Base-by-base conservation (phyloP, 2,888 invertebrate species). In the Autographa gamma region DNA sequence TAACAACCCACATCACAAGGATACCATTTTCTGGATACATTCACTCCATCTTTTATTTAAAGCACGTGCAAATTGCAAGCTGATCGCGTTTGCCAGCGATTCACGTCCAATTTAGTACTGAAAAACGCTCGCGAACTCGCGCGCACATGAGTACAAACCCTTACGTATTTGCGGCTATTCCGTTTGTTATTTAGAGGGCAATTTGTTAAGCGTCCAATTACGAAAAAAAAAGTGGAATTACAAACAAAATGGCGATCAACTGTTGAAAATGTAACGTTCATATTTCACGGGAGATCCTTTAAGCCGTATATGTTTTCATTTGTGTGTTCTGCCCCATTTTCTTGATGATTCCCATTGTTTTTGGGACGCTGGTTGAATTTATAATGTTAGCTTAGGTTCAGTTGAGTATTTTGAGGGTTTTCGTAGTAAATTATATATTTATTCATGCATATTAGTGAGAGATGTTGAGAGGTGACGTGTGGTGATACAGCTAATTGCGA, bases 151-250 rank as follows among this genome's bases (percentile, higher is more conserved):
- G 58, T 6, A 38, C 61, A 7, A 60, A 41, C 71, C 77, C 41
- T 71, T 63, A 79, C 41, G 32, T 63, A 64, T 59, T 34, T 31
- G 60, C 11, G 60, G 71, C 63, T 68, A 80, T 73, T 68, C 69
- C 66, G 78, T 77, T 79, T 76, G 86, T 89, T 80, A 82, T 82
- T 84, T 78, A 73, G 71, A 75, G 79, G 73, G 88, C 89, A 90
- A 91, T 91, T 89, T 90, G 88, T 89, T 89, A 90, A 88, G 84
- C 83, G 87, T 82, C 83, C 89, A 90, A 91, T 91, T 90, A 90
- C 86, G 79, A 74, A 76, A 77, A 85, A 87, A 86, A 85, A 84
- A 79, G 70, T 80, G 66, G 83, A 88, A 90, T 90, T 90, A 89
- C 83, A 74, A 74, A 83, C 89, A 90, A 90, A 87, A 87, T 82